Evolutionary conservation across 53 echinoderm and acorn worm species (phyloP), one percentile per base, ranked within the genome.

Genomic region (Crossaster papposus): DNA sequence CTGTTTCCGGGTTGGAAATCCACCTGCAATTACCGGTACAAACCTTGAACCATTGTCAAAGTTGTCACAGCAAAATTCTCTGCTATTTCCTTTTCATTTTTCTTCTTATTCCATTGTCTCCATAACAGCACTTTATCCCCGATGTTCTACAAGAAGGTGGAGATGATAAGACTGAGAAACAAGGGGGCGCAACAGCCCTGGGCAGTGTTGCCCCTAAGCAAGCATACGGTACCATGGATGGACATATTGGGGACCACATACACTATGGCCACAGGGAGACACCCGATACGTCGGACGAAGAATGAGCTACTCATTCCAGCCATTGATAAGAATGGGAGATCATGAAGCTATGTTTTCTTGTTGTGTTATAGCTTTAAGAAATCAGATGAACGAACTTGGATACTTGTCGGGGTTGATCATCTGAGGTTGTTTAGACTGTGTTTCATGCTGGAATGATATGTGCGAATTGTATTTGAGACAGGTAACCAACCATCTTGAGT

Each of bases 151-250:
- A 93, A 89, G 93, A 95, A 53, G 83, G 79, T 5, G 68, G 83
- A 12, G 91, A 83, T 17, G 83, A 44, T 13, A 90, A 32, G 51
- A 64, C 44, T n/a, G 85, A 88, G 9, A 80, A 72, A 30, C 28
- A 52, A 24, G 84, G 5, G 32, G 81, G 32, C 7, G 81, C 54
- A 4, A 51, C 32, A 15, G 14, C 68, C 32, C 65, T n/a, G 54
- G 30, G 80, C 80, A 63, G 63, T 53, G 4, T 33, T 34, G 44
- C 77, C 79, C 54, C 85, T 65, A 84, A 84, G 33, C 97, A 95
- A 11, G 95, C 93, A 3, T 97, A 97, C 34, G 97, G 97, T 33
- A 95, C 94, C 54, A 93, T 95, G 86, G 91, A 91, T 75, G 64
- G 72, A 30, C 84, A 70, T 22, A 3, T 71, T 5, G 51, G 84